These are phyloP conservation scores for Aspidiotus destructor DNA, from an alignment of 2,888 invertebrate genomes.

Conservation along the genomic window DNA sequence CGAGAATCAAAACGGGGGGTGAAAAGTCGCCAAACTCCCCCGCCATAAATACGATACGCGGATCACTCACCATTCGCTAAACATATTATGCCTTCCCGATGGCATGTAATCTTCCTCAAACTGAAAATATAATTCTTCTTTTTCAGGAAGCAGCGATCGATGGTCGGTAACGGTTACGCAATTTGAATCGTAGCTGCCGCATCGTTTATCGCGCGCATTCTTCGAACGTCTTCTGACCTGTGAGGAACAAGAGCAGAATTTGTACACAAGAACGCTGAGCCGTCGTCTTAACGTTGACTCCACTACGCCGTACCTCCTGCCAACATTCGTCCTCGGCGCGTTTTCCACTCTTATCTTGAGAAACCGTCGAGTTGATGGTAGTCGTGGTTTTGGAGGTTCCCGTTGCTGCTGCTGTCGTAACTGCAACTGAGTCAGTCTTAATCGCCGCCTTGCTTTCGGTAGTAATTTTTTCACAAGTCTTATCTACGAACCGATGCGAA, in stretches of 20 bases:
- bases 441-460: too few relatives aligned
- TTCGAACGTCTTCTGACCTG: constrained; percentile 35
- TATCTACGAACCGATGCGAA: too few relatives aligned
- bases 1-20: too few relatives aligned
- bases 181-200: constrained; percentile 20
- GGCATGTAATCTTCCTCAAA: constrained; percentile 92
- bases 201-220: constrained; percentile 17
- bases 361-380: too few relatives aligned
- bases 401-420: too few relatives aligned
- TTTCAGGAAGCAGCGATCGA: constrained; percentile 40
- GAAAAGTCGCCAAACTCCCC: too few relatives aligned
- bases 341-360: constrained; percentile 5
- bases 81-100: constrained; percentile 69
- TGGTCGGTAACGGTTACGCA: constrained; percentile 14
- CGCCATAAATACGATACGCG: too few relatives aligned
- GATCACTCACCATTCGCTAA: constrained; percentile 58
- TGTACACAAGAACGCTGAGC: too few relatives aligned
- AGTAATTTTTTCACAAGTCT: too few relatives aligned
- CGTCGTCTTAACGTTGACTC: too few relatives aligned
- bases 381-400: too few relatives aligned
- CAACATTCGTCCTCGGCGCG: constrained; percentile 43
- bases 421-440: too few relatives aligned
- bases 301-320: constrained; percentile 47
- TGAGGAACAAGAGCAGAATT: background rate
- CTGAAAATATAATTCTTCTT: constrained; percentile 89